Conservation (phyloP, 1,140 invertebrate species). For the Camponotus floridanus region DNA sequence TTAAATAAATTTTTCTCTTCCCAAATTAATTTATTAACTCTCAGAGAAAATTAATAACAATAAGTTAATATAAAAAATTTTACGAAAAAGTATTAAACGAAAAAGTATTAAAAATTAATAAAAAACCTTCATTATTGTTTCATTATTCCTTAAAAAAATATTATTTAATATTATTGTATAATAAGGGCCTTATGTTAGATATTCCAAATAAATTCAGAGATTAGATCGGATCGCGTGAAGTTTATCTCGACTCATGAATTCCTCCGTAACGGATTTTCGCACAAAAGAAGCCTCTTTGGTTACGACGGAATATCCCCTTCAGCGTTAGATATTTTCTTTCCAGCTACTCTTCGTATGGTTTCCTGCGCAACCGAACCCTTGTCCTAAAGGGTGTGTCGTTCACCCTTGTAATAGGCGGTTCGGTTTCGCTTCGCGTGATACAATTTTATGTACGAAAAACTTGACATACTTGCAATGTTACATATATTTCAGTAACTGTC, state of each 20-base stretch:
- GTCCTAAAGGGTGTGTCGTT: constrained; percentile 34
- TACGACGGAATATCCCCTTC: constrained; percentile 59
- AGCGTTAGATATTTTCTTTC: constrained; percentile 73
- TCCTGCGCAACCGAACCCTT: constrained; percentile 60
- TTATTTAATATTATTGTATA: neutral
- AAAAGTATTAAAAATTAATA: neutral
- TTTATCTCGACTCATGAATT: neutral
- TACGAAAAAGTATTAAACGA: no score
- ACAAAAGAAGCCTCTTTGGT: constrained; percentile 70
- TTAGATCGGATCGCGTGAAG: neutral
- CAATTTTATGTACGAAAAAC: neutral
- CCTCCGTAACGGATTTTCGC: constrained; percentile 43
- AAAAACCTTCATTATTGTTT: neutral
- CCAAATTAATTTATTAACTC: no score
- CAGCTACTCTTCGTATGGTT: constrained; percentile 65
- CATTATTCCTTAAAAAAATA: no score
- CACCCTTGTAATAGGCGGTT: constrained; percentile 24
- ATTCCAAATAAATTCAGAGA: neutral
- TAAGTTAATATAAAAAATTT: no score
- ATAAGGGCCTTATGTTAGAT: neutral
- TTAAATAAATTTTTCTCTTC: no score
- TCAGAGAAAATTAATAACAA: no score
- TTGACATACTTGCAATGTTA: neutral
- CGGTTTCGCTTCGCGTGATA: constrained; percentile 30
- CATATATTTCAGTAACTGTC: neutral